Percentiles rank a stretch among this genome's conserved stretches.
phyloP scores from a whole-genome alignment of 2,113 vertebrate species.

The Tiliqua scincoides region DNA sequence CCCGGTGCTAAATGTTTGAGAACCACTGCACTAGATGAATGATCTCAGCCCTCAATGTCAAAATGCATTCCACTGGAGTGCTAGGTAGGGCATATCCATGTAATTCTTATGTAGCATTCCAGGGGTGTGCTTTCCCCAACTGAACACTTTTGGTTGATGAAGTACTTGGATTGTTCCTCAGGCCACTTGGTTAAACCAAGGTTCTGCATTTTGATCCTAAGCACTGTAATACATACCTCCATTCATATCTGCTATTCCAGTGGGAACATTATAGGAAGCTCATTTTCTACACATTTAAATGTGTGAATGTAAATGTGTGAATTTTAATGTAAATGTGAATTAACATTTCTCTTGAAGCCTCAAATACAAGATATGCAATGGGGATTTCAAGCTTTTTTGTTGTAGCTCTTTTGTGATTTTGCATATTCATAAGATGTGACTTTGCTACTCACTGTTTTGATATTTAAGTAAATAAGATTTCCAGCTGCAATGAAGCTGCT shows the following conservation, averaged over 20 bases:
- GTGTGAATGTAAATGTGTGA: background rate
- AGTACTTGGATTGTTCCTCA: background rate
- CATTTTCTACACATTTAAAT: background rate
- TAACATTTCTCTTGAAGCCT: background rate
- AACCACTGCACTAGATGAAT: background rate
- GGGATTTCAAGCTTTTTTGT: background rate
- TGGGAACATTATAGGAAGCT: background rate
- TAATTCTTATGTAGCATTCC: background rate
- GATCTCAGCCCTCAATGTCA: background rate
- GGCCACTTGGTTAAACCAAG: background rate
- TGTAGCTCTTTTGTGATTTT: background rate
- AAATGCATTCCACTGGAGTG: background rate
- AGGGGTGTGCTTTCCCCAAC: no score
- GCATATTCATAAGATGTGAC: background rate
- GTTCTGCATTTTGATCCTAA: background rate
- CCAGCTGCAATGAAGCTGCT: background rate
- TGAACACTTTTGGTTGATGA: background rate
- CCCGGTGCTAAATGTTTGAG: no score
- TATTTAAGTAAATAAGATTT: background rate
- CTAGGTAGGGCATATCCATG: background rate
- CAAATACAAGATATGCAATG: background rate
- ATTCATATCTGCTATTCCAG: background rate
- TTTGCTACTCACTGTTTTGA: background rate
- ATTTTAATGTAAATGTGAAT: slow-evolving; percentile 17
- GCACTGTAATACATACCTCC: background rate